Conservation (phyloP, 2,888 invertebrate genomes). For the Cephus spinipes region DNA sequence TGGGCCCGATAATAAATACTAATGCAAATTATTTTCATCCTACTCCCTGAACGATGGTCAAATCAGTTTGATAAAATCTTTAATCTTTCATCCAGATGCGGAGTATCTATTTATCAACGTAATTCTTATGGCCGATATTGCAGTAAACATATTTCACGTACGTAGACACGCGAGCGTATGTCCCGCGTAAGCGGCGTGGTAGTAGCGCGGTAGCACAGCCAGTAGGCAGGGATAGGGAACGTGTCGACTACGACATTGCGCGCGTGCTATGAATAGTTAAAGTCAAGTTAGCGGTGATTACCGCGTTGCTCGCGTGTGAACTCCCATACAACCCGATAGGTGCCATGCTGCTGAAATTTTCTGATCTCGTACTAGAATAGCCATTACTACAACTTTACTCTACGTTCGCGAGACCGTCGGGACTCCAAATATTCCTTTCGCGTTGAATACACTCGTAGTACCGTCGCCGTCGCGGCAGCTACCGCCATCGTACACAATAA, state of each 20-base stretch:
- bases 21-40: no score
- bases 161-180: neutral
- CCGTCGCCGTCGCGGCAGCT: neutral
- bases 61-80: neutral
- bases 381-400: neutral
- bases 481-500: neutral
- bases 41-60: neutral
- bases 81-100: neutral
- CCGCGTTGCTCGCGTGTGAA: constrained; percentile 33
- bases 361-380: constrained; percentile 28
- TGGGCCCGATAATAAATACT: neutral
- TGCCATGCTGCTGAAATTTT: constrained; percentile 40
- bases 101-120: neutral
- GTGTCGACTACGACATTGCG: constrained; percentile 50
- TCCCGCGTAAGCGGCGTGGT: neutral
- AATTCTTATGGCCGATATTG: neutral
- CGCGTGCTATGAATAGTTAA: constrained; percentile 56
- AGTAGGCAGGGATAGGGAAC: constrained; percentile 7
- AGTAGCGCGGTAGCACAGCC: neutral
- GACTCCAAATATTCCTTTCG: neutral
- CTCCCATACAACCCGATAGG: constrained; percentile 13
- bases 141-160: neutral
- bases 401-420: neutral
- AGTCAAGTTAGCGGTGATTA: constrained; percentile 52
- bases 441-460: neutral